Base-by-base conservation (phyloP, 2,888 invertebrate species). In the Aricia artaxerxes region DNA sequence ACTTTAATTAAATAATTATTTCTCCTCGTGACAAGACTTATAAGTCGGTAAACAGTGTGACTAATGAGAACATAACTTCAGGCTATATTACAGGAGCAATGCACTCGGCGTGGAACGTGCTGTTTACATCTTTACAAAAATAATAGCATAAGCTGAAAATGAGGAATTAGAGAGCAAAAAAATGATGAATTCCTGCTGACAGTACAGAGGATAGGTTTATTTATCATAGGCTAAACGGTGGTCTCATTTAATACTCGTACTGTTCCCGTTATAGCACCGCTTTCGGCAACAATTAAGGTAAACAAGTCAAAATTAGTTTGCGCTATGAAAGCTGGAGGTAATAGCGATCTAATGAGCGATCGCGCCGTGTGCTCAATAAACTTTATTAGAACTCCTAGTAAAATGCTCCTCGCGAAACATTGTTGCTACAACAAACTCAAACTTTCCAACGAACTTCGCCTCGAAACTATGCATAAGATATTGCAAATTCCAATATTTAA, bases 391-490 rank as follows among this genome's bases (percentile, higher is more conserved):
- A 53, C 53, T 53, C 57, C 35, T 31, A 76, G 57, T 76, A 76
- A 76, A 76, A 76, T 35, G 11, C 57, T 49, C 49, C 40, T 75
- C 11, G 44, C 35, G 16, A 75, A 75, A 75, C 44, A 57, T 44
- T 76, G 53, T 57, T 76, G 35, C 13, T 35, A 31, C 57, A 57
- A 57, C 49, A 57, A 57, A 57, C 57, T 4, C 57, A 16, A 57
- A 57, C 57, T 57, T 75, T 31, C 53, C 16, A 13, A 35, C 57
- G 2, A 76, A 76, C 57, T 76, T 75, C 24, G 49, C 11, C 49
- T 53, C 31, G 13, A 31, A 76, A 76, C 57, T 76, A 76, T 76
- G 57, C 76, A 76, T 31, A 76, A 76, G 53, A 76, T 76, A 76
- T 76, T 31, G 31, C 16, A 35, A 76, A 35, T 76, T 76, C 16